phyloP scores from a whole-genome alignment of 2,888 invertebrate species.

The Ennomos fuscantarius region DNA sequence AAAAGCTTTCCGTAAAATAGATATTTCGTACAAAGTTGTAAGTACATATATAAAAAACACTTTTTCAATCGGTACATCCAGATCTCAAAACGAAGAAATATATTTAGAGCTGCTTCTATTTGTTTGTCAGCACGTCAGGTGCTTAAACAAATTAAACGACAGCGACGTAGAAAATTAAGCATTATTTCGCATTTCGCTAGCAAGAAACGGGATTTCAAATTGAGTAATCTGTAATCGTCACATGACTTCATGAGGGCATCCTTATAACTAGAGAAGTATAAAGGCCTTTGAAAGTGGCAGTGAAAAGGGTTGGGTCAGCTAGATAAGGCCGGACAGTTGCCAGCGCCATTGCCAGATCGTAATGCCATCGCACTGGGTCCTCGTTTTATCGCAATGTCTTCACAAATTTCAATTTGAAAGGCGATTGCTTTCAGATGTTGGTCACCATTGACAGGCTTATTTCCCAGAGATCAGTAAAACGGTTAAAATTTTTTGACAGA shows the following conservation, averaged over 20 bases:
- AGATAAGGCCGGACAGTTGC: conserved; percentile 76
- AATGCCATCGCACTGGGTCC: conserved; percentile 64
- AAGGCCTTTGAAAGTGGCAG: conserved; percentile 57
- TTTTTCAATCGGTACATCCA: conserved; percentile 2
- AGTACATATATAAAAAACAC: conserved; percentile 2
- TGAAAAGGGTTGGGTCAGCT: conserved; percentile 79
- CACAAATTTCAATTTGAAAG: conserved; percentile 71
- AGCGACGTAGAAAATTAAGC: neutral
- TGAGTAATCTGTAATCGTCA: conserved; percentile 33
- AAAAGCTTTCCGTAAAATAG: conserved; percentile 15
- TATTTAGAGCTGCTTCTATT: neutral
- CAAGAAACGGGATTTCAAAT: conserved; percentile 18
- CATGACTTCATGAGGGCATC: conserved; percentile 50
- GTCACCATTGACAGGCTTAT: conserved; percentile 23
- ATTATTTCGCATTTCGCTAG: neutral
- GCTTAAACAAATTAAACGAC: neutral
- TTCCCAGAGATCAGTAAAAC: conserved; percentile 35
- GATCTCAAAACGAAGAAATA: conserved; percentile 1
- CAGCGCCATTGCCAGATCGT: conserved; percentile 75
- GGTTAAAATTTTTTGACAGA: conserved; percentile 22
- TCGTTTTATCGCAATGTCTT: conserved; percentile 68
- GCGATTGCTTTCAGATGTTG: conserved; percentile 47
- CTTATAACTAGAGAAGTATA: conserved; percentile 51
- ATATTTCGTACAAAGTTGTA: conserved; percentile 7
- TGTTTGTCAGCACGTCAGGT: conserved; percentile 1